These are phyloP conservation scores for Wiebesia pumilae DNA, from an alignment of 1,140 invertebrate genomes.

Conservation along the genomic window DNA sequence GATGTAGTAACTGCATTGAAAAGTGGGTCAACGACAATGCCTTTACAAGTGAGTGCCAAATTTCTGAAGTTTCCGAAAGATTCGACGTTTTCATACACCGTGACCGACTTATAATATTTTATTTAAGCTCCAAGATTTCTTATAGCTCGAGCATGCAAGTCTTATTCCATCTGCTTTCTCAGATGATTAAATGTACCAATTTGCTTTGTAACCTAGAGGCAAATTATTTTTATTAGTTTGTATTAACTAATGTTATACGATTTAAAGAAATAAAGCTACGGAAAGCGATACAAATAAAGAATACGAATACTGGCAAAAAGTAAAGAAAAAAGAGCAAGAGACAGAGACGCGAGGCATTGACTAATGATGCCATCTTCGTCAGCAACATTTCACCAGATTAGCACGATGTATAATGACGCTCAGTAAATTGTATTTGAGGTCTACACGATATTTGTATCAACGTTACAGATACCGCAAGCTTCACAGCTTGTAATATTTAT, in stretches of 20 bases:
- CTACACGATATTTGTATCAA: background rate
- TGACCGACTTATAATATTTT: background rate
- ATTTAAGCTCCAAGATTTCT: no score
- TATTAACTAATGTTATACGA: background rate
- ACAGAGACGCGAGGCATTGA: background rate
- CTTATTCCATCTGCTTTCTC: no score
- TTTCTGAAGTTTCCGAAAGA: background rate
- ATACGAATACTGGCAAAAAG: background rate
- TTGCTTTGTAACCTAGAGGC: background rate
- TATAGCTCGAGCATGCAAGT: no score
- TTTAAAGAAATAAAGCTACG: background rate
- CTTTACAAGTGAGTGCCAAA: background rate
- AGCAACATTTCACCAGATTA: conserved; percentile 60
- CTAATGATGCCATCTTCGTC: conserved; percentile 59
- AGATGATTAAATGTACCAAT: background rate
- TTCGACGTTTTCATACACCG: background rate
- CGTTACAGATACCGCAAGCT: background rate
- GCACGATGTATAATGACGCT: conserved; percentile 55
- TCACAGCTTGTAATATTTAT: background rate
- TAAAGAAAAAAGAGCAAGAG: background rate
- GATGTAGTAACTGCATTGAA: background rate
- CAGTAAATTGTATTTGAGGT: conserved; percentile 56
- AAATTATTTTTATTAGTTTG: background rate
- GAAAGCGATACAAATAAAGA: background rate
- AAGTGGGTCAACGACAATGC: background rate